Evolutionary conservation across 2,113 vertebrate genomes (phyloP).

Genomic region (Nothoprocta perdicaria): DNA sequence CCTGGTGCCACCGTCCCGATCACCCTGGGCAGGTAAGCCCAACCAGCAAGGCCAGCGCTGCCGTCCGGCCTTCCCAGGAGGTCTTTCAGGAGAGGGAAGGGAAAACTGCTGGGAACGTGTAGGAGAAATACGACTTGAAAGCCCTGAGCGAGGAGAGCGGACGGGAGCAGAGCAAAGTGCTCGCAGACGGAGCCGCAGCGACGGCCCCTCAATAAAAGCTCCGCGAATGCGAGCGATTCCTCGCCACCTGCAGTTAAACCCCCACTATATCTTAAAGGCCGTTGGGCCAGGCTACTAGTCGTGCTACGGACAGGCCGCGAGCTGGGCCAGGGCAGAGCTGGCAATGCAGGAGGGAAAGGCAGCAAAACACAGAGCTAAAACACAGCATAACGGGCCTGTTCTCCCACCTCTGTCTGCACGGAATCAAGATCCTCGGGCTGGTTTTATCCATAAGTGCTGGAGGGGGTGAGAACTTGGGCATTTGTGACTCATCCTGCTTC

Average conservation of each 20-base stretch:
- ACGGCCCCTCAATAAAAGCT: constrained; percentile 31
- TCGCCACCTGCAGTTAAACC: constrained; percentile 47
- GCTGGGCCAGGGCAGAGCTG: neutral
- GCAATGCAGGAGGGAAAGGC: neutral
- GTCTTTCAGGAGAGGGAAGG: neutral
- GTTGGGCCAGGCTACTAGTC: neutral
- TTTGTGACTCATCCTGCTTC: constrained; percentile 75
- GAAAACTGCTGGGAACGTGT: constrained; percentile 25
- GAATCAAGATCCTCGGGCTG: constrained; percentile 30
- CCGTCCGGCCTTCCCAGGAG: neutral
- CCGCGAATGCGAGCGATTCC: constrained; percentile 45
- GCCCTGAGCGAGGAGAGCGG: constrained; percentile 23
- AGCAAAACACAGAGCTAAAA: constrained; percentile 28
- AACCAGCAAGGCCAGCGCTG: fast-evolving
- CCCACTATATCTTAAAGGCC: constrained; percentile 52
- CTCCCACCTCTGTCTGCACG: constrained; percentile 12
- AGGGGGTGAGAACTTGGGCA: constrained; percentile 56
- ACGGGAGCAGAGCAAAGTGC: constrained; percentile 1
- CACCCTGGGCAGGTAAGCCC: neutral
- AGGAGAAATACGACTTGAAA: constrained; percentile 46
- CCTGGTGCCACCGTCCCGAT: too few relatives aligned
- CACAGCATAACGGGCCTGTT: neutral
- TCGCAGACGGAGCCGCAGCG: constrained; percentile 46
- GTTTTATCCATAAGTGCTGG: constrained; percentile 56
- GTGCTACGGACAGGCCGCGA: neutral